These are phyloP conservation scores for Ciona savignyi DNA, from an alignment of 23 tunicate genomes.

Conservation along the genomic window DNA sequence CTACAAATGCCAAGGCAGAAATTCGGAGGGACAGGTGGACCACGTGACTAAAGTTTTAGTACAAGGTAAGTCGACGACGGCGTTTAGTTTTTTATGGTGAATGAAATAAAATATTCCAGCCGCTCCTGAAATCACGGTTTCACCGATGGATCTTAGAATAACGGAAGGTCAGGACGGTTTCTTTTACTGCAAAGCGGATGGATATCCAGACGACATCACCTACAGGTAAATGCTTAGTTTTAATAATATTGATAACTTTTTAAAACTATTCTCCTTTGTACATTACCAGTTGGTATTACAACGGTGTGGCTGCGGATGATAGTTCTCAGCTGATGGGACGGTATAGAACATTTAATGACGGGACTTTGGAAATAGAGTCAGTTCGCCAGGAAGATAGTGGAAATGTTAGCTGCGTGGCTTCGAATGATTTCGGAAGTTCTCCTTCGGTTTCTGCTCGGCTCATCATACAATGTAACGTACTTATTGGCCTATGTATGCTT, in stretches of 20 bases:
- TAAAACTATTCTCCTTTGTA: background rate
- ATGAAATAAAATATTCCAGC: slow-evolving; percentile 27
- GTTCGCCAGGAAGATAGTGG: slow-evolving; percentile 36
- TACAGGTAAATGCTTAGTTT: slow-evolving; percentile 40
- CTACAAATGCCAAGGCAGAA: slow-evolving; percentile 60
- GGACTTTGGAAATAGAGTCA: slow-evolving; percentile 37
- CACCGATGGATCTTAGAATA: slow-evolving; percentile 46
- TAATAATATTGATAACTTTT: background rate
- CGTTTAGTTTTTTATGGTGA: slow-evolving; percentile 16
- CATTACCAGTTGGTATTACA: slow-evolving; percentile 74
- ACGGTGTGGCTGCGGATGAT: slow-evolving; percentile 12
- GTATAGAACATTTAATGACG: slow-evolving; percentile 26
- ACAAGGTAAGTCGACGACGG: slow-evolving; percentile 24
- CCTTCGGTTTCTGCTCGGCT: slow-evolving; percentile 56
- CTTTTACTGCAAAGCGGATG: slow-evolving; percentile 75
- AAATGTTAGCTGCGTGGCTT: slow-evolving; percentile 55
- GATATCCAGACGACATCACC: slow-evolving; percentile 56
- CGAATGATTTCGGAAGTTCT: slow-evolving; percentile 51
- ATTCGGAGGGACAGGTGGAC: slow-evolving; percentile 41
- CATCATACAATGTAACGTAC: slow-evolving; percentile 50
- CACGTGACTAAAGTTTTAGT: slow-evolving; percentile 61
- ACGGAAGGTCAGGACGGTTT: slow-evolving; percentile 65
- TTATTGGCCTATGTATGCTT: too few relatives aligned
- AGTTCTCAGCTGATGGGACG: slow-evolving; percentile 9
- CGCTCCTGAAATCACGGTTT: slow-evolving; percentile 41